phyloP scores from a whole-genome alignment of 30 jellyfish, hydroid and myxozoan genomes.

The Hydractinia symbiolongicarpus region DNA sequence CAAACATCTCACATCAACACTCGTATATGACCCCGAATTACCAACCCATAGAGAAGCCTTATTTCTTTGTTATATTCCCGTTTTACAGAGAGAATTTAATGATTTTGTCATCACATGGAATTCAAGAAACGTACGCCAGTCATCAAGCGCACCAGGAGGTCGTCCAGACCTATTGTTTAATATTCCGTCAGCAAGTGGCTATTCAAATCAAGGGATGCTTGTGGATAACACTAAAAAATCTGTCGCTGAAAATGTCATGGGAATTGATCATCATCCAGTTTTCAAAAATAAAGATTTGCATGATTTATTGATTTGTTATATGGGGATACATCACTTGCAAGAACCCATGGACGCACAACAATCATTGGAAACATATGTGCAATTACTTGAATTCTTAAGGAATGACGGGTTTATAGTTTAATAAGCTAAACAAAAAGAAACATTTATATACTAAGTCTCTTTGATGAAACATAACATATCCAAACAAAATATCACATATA shows the following conservation, averaged over 20 bases:
- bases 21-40: not conserved
- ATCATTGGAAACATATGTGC: not conserved
- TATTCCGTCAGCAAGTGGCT: not conserved
- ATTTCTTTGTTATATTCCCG: conserved; percentile 8
- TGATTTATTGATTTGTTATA: conserved; percentile 5
- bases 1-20: not conserved
- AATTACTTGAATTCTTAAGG: not conserved
- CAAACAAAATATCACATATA: no score
- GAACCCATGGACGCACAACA: not conserved
- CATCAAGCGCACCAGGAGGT: no score
- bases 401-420: conserved; percentile 6
- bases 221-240: not conserved
- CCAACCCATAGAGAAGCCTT: not conserved
- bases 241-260: not conserved
- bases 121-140: no score
- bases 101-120: not conserved
- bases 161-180: not conserved
- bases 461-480: no score
- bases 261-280: conserved; percentile 6
- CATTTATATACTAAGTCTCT: no score
- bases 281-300: not conserved
- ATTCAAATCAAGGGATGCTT: not conserved
- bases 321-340: not conserved
- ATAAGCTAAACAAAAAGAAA: not conserved
- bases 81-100: conserved; percentile 17